Percentiles rank a stretch among this genome's conserved stretches.
phyloP scores from a whole-genome alignment of 2,888 invertebrate genomes.

The Campoplex nolae region DNA sequence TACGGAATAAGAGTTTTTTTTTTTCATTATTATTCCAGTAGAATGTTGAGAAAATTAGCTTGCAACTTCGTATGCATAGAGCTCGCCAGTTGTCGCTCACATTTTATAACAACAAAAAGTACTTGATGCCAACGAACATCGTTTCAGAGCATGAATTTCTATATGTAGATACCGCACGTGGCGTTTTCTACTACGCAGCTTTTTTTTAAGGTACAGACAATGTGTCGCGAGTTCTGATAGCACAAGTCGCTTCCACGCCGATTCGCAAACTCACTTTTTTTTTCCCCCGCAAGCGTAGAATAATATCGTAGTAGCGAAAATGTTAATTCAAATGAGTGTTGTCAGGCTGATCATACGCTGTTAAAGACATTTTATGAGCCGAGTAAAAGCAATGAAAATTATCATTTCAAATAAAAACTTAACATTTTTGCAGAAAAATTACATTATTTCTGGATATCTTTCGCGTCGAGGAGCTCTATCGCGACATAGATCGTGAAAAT shows the following conservation, averaged over 20 bases:
- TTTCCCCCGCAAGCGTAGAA: not conserved
- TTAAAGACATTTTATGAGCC: not conserved
- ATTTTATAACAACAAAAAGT: constrained; percentile 22
- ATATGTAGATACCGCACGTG: constrained; percentile 35
- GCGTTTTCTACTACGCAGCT: constrained; percentile 50
- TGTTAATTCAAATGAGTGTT: not conserved
- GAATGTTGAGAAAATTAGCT: not conserved
- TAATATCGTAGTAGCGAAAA: not conserved
- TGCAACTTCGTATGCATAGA: not conserved
- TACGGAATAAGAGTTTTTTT: not conserved
- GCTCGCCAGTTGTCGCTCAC: not conserved
- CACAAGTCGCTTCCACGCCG: constrained; percentile 16
- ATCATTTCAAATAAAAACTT: not conserved
- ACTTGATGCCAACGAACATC: constrained; percentile 17
- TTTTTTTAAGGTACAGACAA: constrained; percentile 20
- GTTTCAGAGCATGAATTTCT: not conserved
- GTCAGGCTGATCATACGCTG: not conserved
- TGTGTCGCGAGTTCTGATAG: constrained; percentile 18
- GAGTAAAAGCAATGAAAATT: not conserved
- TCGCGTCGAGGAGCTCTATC: not conserved
- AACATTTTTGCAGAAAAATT: not conserved
- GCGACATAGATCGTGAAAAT: not conserved
- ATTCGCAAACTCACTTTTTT: not conserved
- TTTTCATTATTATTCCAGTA: not conserved
- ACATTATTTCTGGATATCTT: not conserved